phyloP scores from a whole-genome alignment of 2,797 vertebrate species.

The Coregonus suidteri region DNA sequence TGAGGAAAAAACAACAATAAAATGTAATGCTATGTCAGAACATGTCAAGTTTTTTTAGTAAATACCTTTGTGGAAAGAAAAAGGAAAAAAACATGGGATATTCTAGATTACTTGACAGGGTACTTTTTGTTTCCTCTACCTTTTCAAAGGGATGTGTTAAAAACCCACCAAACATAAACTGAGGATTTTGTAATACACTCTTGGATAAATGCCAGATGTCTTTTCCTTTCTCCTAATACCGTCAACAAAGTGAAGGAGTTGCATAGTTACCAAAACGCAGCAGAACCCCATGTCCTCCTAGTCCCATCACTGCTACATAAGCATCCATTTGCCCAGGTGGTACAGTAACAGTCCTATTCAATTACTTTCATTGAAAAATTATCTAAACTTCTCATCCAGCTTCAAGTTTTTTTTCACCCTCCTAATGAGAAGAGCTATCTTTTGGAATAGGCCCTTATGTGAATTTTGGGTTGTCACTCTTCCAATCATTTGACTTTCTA shows the following conservation, averaged over 20 bases:
- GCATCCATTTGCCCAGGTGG: neutral
- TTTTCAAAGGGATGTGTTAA: conserved; percentile 16
- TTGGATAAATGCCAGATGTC: conserved; percentile 20
- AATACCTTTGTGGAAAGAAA: conserved; percentile 29
- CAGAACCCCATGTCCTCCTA: neutral
- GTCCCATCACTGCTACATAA: neutral
- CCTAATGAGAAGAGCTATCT: neutral
- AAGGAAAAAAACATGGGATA: conserved; percentile 18
- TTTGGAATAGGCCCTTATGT: neutral
- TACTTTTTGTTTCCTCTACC: conserved; percentile 27
- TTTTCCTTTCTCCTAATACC: conserved; percentile 5
- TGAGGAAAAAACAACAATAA: conserved; percentile 39
- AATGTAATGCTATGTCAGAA: conserved; percentile 43
- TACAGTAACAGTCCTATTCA: conserved; percentile 32
- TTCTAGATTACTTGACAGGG: conserved; percentile 14
- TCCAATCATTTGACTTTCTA: neutral
- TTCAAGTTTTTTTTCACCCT: neutral
- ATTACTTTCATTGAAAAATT: conserved; percentile 3
- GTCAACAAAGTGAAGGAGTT: conserved; percentile 4
- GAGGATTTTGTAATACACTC: conserved; percentile 17
- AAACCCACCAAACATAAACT: conserved; percentile 34
- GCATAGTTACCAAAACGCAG: neutral
- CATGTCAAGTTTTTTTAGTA: conserved; percentile 11
- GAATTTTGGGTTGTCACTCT: neutral
- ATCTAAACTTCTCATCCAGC: neutral